Percentiles rank a stretch among this genome's conserved stretches.
Evolutionary conservation across 2,113 vertebrate genomes (phyloP).

Genomic region (Micromys minutus): DNA sequence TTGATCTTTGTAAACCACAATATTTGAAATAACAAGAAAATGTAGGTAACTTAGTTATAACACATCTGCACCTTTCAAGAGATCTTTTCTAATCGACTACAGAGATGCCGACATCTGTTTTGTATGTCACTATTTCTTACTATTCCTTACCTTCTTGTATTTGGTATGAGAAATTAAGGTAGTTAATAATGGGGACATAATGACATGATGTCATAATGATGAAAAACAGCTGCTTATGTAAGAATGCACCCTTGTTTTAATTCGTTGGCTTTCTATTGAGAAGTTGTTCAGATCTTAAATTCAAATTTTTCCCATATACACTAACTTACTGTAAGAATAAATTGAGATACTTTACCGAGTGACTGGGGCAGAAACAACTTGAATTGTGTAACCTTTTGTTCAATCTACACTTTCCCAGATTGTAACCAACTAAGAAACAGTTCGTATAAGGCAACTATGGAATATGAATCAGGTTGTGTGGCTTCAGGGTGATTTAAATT

Average conservation of each 20-base stretch:
- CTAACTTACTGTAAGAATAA: background rate
- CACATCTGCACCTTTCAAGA: background rate
- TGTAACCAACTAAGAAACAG: background rate
- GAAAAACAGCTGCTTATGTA: background rate
- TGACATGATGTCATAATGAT: too few species aligned
- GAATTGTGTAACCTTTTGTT: background rate
- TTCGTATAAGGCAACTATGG: background rate
- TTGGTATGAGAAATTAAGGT: background rate
- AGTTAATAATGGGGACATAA: too few species aligned
- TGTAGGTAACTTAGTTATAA: background rate
- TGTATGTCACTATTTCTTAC: background rate
- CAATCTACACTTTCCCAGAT: background rate
- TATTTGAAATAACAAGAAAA: background rate
- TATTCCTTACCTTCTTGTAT: background rate
- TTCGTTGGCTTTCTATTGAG: background rate
- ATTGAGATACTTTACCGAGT: background rate
- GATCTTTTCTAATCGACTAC: background rate
- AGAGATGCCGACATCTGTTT: background rate
- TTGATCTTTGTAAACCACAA: background rate
- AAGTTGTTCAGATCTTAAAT: background rate
- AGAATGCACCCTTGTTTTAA: background rate
- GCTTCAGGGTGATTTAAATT: background rate
- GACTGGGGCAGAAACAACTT: background rate
- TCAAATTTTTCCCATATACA: background rate
- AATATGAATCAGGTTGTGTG: background rate